Conservation (phyloP, 2,797 vertebrate genomes). For the Apogon hyalosoma region DNA sequence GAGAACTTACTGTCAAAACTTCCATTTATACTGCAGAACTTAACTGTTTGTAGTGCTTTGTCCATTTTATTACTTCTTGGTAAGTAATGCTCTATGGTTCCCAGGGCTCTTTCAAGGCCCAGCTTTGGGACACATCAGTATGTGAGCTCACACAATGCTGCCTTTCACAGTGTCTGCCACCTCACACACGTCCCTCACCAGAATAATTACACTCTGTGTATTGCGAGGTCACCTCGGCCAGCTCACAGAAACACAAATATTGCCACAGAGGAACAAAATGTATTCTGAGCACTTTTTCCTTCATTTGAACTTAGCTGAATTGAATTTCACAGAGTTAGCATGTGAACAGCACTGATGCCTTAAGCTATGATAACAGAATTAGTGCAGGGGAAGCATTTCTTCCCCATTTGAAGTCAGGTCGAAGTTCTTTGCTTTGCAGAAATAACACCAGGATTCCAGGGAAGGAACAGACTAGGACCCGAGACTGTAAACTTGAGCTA, state of each 20-base stretch:
- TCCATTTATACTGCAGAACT: conserved; percentile 22
- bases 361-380: conserved; percentile 84
- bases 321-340: conserved; percentile 83
- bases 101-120: conserved; percentile 55
- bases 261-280: conserved; percentile 86
- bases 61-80: conserved; percentile 58
- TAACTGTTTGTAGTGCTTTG: conserved; percentile 37
- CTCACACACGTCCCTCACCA: conserved; percentile 74
- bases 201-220: conserved; percentile 85
- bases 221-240: conserved; percentile 80
- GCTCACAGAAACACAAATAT: conserved; percentile 87
- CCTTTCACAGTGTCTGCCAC: conserved; percentile 82
- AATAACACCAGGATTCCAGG: conserved; percentile 73
- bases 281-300: conserved; percentile 78
- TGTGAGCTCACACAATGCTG: conserved; percentile 81
- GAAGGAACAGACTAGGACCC: conserved; percentile 59
- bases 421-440: conserved; percentile 71
- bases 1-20: conserved; percentile 5
- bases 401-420: conserved; percentile 73
- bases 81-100: conserved; percentile 58
- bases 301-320: conserved; percentile 81
- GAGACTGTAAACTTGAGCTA: conserved; percentile 60
- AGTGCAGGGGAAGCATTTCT: conserved; percentile 79
- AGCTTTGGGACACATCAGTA: conserved; percentile 79
- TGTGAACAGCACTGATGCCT: conserved; percentile 77